A percentile compares a stretch with the other conserved stretches of the same genome.
phyloP scores from a whole-genome alignment of 2,888 invertebrate genomes.

The Troides oblongomaculatus region DNA sequence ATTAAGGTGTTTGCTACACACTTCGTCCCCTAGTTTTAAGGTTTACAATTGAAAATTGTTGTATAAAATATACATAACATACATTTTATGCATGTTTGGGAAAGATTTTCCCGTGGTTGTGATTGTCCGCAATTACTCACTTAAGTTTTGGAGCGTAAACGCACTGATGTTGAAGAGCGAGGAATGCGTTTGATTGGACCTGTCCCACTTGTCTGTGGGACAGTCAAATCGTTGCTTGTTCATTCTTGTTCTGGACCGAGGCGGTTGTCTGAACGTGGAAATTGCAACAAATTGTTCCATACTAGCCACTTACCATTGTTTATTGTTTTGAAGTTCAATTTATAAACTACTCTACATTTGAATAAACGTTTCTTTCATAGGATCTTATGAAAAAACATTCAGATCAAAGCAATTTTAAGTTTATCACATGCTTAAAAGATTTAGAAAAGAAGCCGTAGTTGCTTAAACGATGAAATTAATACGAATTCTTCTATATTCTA shows the following conservation, averaged over 20 bases:
- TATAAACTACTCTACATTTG: not conserved
- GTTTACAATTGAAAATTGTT: no score
- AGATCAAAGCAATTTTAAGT: not conserved
- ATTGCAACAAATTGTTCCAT: constrained; percentile 21
- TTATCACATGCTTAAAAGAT: not conserved
- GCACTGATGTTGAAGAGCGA: constrained; percentile 6
- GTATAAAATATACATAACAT: no score
- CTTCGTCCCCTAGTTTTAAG: no score
- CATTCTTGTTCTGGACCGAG: not conserved
- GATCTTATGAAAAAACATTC: not conserved
- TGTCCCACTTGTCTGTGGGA: constrained; percentile 20
- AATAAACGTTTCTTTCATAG: not conserved
- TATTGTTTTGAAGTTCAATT: constrained; percentile 2
- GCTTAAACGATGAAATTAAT: no score
- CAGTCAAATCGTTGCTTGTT: constrained; percentile 23
- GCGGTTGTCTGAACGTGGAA: constrained; percentile 17
- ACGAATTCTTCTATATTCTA: not conserved
- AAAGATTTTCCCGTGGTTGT: not conserved
- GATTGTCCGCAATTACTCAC: constrained; percentile 22
- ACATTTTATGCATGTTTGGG: not conserved
- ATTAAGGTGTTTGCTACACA: no score
- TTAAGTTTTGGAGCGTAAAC: constrained; percentile 23
- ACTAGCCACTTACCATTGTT: constrained; percentile 1
- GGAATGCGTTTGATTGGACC: constrained; percentile 26
- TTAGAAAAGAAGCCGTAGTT: not conserved